A percentile compares a stretch with the other conserved stretches of the same genome.
Conservation (phyloP, 2,113 vertebrate species). For the Heptranchias perlo region DNA sequence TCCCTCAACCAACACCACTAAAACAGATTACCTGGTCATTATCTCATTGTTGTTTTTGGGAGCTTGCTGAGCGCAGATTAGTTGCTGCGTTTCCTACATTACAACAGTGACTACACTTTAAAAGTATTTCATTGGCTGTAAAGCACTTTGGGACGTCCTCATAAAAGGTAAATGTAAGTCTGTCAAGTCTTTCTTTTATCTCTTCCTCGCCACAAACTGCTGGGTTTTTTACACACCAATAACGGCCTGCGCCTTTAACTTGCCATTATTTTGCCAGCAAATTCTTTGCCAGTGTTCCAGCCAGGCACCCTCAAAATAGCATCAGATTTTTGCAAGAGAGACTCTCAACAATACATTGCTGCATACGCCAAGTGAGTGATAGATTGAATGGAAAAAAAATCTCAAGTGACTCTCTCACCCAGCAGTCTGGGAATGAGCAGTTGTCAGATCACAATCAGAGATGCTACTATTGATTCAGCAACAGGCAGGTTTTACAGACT, state of each 20-base stretch:
- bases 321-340: background rate
- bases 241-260: background rate
- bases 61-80: no score
- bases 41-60: no score
- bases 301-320: background rate
- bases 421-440: no score
- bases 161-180: no score
- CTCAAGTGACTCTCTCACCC: background rate
- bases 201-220: background rate
- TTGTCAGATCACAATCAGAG: slow-evolving; percentile 15
- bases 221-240: background rate
- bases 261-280: background rate
- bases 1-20: no score
- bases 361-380: background rate
- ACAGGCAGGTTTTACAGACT: background rate
- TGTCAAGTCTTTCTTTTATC: no score
- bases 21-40: no score
- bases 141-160: no score
- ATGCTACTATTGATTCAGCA: background rate
- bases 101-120: no score
- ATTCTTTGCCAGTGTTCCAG: background rate
- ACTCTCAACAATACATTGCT: background rate
- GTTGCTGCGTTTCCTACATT: no score
- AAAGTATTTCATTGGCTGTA: no score
- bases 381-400: background rate